phyloP scores from a whole-genome alignment of 2,797 vertebrate genomes.

The Eutrigla gurnardus region DNA sequence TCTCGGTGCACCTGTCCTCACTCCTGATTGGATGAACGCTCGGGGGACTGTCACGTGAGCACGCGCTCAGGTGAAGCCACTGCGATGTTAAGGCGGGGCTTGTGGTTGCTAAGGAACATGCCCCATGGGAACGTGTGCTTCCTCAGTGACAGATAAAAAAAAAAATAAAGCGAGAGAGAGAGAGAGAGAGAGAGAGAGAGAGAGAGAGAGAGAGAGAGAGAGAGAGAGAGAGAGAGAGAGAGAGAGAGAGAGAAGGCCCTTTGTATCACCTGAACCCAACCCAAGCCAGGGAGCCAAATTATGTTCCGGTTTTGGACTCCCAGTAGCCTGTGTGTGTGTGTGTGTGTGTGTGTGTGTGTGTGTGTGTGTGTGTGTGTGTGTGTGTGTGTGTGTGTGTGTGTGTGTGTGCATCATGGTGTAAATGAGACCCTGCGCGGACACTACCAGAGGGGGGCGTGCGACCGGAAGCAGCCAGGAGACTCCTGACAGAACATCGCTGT shows the following conservation, averaged over 20 bases:
- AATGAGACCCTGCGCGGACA: neutral
- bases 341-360: too few species aligned
- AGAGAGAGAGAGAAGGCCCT: conserved; percentile 12
- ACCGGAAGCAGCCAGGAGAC: conserved; percentile 11
- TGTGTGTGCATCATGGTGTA: neutral
- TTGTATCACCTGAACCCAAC: conserved; percentile 68
- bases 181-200: too few species aligned
- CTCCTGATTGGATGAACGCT: conserved; percentile 71
- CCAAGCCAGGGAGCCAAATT: conserved; percentile 52
- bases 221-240: neutral
- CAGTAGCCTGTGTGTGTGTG: neutral
- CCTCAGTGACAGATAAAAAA: conserved; percentile 45
- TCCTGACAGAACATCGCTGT: conserved; percentile 13
- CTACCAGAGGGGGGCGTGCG: neutral
- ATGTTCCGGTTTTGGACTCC: conserved; percentile 12
- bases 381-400: too few species aligned
- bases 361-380: too few species aligned
- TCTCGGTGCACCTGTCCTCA: conserved; percentile 77
- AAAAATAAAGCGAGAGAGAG: conserved; percentile 23
- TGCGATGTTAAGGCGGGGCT: conserved; percentile 53
- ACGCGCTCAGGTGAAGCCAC: conserved; percentile 71
- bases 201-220: neutral
- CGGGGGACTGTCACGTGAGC: conserved; percentile 65
- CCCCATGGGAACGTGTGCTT: conserved; percentile 56
- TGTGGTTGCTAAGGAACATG: conserved; percentile 70